These are phyloP conservation scores for Cyanoderma ruficeps DNA, from an alignment of 2,113 vertebrate species.

Conservation along the genomic window DNA sequence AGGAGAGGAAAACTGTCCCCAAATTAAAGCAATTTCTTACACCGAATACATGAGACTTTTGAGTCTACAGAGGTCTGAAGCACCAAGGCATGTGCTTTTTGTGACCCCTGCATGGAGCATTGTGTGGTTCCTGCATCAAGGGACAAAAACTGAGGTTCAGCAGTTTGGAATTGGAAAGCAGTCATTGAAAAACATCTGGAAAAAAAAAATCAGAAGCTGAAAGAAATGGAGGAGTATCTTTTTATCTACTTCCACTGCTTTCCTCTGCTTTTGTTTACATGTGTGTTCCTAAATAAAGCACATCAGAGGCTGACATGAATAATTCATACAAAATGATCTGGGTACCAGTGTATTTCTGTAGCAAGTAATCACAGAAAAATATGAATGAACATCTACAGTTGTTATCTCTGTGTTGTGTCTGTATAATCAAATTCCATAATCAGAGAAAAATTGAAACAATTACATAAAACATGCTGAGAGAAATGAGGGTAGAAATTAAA, in stretches of 20 bases:
- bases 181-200: background rate
- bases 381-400: background rate
- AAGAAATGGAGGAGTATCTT: background rate
- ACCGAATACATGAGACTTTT: background rate
- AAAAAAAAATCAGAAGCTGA: background rate
- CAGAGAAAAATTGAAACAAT: background rate
- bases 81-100: rapidly evolving
- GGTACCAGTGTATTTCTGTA: background rate
- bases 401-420: background rate
- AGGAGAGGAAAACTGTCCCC: background rate
- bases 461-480: background rate
- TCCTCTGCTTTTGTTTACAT: background rate
- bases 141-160: background rate
- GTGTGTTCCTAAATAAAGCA: background rate
- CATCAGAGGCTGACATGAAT: background rate
- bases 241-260: background rate
- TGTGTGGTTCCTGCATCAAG: background rate
- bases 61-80: background rate
- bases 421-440: background rate
- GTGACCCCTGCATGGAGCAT: background rate
- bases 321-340: background rate
- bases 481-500: background rate
- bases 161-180: background rate
- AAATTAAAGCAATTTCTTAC: background rate
- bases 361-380: background rate